Evolutionary conservation across 2,113 vertebrate genomes (phyloP).

Genomic region (Festucalex cinctus): DNA sequence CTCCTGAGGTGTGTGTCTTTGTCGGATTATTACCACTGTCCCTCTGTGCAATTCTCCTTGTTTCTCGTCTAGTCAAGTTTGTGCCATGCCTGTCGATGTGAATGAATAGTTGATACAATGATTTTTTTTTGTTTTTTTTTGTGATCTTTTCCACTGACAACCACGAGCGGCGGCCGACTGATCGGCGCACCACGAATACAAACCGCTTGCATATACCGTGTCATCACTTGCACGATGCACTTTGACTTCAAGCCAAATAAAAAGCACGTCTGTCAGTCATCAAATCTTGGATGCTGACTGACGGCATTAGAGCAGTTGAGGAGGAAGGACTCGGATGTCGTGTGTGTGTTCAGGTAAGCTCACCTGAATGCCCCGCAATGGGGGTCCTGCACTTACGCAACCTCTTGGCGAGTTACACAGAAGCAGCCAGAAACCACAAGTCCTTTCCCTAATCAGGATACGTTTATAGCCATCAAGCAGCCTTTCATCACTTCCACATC

Average conservation of each 20-base stretch:
- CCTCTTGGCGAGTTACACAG: constrained; percentile 8
- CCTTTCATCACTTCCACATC: constrained; percentile 12
- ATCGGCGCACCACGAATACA: too few species aligned
- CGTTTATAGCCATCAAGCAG: constrained; percentile 30
- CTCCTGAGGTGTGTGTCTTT: too few species aligned
- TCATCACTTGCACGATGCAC: background rate
- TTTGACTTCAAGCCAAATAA: constrained; percentile 12
- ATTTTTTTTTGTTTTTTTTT: too few species aligned
- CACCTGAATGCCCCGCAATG: constrained; percentile 53
- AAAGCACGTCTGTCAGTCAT: constrained; percentile 56
- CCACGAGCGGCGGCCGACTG: too few species aligned
- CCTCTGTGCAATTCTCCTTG: too few species aligned
- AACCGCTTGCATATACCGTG: too few species aligned
- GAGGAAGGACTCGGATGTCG: constrained; percentile 34
- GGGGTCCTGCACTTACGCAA: constrained; percentile 42
- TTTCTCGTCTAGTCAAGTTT: too few species aligned
- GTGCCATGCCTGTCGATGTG: too few species aligned
- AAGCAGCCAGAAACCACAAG: constrained; percentile 13
- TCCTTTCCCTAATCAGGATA: constrained; percentile 13
- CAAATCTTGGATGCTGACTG: constrained; percentile 56
- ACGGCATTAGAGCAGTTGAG: constrained; percentile 55
- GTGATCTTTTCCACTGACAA: too few species aligned
- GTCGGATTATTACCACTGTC: too few species aligned
- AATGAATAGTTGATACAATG: too few species aligned
- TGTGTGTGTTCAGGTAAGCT: constrained; percentile 58